Evolutionary conservation across 2,888 invertebrate genomes (phyloP).

Genomic region (Hirtodrosophila trivittata): DNA sequence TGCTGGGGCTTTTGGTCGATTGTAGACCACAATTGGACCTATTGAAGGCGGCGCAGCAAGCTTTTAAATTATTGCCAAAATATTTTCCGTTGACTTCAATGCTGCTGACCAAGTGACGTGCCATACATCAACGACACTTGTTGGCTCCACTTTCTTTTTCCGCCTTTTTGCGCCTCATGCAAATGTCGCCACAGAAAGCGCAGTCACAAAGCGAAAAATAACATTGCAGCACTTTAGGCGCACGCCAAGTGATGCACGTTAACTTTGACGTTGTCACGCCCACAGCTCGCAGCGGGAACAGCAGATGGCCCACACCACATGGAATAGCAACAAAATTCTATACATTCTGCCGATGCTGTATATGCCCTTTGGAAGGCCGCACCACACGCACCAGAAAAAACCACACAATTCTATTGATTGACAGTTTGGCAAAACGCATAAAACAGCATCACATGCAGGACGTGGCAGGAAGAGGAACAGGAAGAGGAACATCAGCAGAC

Average conservation of each 20-base stretch:
- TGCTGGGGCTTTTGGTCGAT: constrained; percentile 32
- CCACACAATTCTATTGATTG: constrained; percentile 75
- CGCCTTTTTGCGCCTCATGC: constrained; percentile 36
- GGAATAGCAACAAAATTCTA: constrained; percentile 25
- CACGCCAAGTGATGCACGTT: constrained; percentile 66
- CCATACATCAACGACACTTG: constrained; percentile 57
- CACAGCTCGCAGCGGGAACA: constrained; percentile 20
- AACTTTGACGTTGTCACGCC: constrained; percentile 58
- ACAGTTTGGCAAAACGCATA: constrained; percentile 77
- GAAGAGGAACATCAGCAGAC: constrained; percentile 50
- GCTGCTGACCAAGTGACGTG: constrained; percentile 44
- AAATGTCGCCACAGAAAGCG: constrained; percentile 70
- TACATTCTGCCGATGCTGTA: constrained; percentile 3
- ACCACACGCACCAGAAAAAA: constrained; percentile 18
- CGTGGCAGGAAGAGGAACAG: constrained; percentile 12
- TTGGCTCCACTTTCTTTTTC: constrained; percentile 29
- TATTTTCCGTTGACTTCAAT: constrained; percentile 51
- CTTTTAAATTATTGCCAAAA: constrained; percentile 61
- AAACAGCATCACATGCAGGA: constrained; percentile 31
- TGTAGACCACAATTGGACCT: constrained; percentile 44
- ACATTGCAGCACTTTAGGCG: constrained; percentile 62
- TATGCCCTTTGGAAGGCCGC: constrained; percentile 14
- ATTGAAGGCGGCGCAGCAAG: constrained; percentile 28
- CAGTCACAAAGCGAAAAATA: constrained; percentile 73
- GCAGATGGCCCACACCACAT: constrained; percentile 16